Base-by-base conservation (phyloP, 2,888 invertebrate genomes). In the Campoplex capitator region DNA sequence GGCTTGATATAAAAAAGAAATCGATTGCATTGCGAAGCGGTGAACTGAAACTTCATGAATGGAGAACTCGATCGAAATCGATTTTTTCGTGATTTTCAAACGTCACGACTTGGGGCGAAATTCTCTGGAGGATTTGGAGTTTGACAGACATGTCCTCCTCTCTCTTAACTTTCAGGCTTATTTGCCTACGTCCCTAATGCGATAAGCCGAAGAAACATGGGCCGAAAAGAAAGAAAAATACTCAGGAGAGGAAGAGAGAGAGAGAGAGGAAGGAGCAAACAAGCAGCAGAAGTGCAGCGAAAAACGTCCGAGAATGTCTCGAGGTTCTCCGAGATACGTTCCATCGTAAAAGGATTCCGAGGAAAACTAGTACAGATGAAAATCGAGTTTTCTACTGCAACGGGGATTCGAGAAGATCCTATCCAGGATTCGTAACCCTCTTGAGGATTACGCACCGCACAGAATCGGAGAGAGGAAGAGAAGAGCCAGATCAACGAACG, bases 361-460 rank as follows among this genome's bases (percentile, higher is more conserved):
- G 23, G 45, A 74, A 87, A 86, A 86, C 84, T 80, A 71, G 81
- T 65, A 70, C 84, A 75, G 84, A 83, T 86, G 89, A 88, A 90
- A 89, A 90, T 90, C 86, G 89, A 90, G 88, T 90, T 91, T 86
- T 88, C 84, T 67, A 62, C 68, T 70, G 83, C 67, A 78, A 80
- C 80, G 71, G 82, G 83, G 83, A 81, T 86, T 84, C 77, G 2
- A 28, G 65, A 51, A 18, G 65, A 76, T 76, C 28, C 32, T 16
- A 84, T 73, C 48, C 71, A 51, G 74, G 62, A 51, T 71, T 83
- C 75, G 79, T 76, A 83, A 35, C 18, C 28, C 81, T 78, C 86
- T 70, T 75, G 86, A 89, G 91, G 88, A 92, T 92, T 89, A 90
- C 79, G 84, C 82, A 88, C 86, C 75, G 73, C 54, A 54, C 77